Evolutionary conservation across 2,113 vertebrate genomes (phyloP).

Genomic region (Ageneiosus marmoratus): DNA sequence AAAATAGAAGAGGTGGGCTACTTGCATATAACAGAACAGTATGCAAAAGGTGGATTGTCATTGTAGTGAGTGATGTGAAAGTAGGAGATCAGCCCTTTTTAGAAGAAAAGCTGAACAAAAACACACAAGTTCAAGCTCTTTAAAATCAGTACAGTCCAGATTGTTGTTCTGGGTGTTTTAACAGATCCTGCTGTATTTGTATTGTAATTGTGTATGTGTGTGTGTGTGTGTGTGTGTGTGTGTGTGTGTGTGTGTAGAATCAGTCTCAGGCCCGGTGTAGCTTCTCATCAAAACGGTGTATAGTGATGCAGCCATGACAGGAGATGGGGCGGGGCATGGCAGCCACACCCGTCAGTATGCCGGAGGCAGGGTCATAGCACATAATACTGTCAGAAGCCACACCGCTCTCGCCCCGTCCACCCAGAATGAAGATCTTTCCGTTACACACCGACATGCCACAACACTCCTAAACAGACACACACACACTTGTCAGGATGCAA

Average conservation of each 20-base stretch:
- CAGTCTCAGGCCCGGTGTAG: constrained; percentile 73
- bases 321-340: constrained; percentile 97
- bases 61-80: background rate
- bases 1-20: background rate
- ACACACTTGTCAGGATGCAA: background rate
- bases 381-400: constrained; percentile 93
- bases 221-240: constrained; percentile 3
- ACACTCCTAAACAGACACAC: constrained; percentile 82
- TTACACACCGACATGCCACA: constrained; percentile 99
- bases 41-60: background rate
- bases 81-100: background rate
- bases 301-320: constrained; percentile 96
- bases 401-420: constrained; percentile 89
- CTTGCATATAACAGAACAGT: background rate
- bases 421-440: constrained; percentile 97
- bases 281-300: constrained; percentile 96
- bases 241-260: background rate
- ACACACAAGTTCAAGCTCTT: too few species aligned
- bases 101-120: too few species aligned
- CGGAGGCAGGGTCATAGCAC: constrained; percentile 92
- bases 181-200: constrained; percentile 15
- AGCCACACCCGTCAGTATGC: constrained; percentile 93
- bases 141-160: background rate
- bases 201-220: constrained; percentile 7
- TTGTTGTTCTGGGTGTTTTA: background rate